A percentile compares a stretch with the other conserved stretches of the same genome.
phyloP scores from a whole-genome alignment of 2,797 vertebrate genomes.

The Typhlichthys subterraneus region DNA sequence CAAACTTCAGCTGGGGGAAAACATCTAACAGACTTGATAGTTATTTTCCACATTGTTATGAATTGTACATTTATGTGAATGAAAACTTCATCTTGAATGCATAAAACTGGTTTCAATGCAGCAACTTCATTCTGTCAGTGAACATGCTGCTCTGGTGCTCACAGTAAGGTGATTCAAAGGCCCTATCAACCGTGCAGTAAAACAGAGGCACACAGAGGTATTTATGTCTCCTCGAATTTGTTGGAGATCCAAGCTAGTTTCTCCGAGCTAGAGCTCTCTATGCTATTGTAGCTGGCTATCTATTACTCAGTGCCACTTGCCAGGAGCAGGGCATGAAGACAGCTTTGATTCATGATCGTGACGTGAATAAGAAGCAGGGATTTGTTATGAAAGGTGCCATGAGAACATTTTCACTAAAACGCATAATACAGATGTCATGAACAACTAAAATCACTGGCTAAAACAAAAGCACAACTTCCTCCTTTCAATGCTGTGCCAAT shows the following conservation, averaged over 20 bases:
- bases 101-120: constrained; percentile 40
- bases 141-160: constrained; percentile 8
- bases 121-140: constrained; percentile 21
- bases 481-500: background rate
- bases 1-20: constrained; percentile 32
- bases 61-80: constrained; percentile 58
- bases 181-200: constrained; percentile 40
- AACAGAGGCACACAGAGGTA: constrained; percentile 50
- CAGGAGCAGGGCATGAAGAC: constrained; percentile 45
- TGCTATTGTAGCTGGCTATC: constrained; percentile 51
- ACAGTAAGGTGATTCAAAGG: constrained; percentile 25
- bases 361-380: constrained; percentile 43
- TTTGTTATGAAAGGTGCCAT: constrained; percentile 44
- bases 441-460: constrained; percentile 20
- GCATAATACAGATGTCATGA: constrained; percentile 16
- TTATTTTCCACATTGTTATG: constrained; percentile 30
- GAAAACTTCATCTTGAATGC: constrained; percentile 41
- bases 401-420: constrained; percentile 31
- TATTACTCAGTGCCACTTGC: constrained; percentile 63
- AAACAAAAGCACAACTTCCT: constrained; percentile 29
- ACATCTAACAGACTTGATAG: constrained; percentile 24
- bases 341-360: constrained; percentile 44
- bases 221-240: constrained; percentile 59
- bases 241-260: constrained; percentile 49
- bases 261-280: constrained; percentile 13